Conservation (phyloP, 2,888 invertebrate species). For the Gandaritis pyraliata region DNA sequence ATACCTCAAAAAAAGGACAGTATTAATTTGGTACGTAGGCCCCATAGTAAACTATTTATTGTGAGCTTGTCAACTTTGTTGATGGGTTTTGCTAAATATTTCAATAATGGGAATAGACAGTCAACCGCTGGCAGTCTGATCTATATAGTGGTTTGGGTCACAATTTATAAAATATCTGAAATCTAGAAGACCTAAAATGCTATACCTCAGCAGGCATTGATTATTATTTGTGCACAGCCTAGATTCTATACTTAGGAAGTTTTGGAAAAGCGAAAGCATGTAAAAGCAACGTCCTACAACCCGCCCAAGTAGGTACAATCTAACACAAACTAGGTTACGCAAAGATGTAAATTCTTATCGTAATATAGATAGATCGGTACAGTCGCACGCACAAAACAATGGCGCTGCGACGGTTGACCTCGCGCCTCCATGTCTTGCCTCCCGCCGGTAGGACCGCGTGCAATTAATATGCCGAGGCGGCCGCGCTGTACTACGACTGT, state of each 20-base stretch:
- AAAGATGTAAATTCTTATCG: conserved; percentile 47
- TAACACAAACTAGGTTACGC: conserved; percentile 46
- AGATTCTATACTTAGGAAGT: not conserved
- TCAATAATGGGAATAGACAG: too few species aligned
- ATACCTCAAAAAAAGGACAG: too few species aligned
- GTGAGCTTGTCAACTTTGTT: too few species aligned
- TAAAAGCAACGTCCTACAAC: conserved; percentile 22
- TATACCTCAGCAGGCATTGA: too few species aligned
- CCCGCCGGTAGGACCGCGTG: conserved; percentile 83
- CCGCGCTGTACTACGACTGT: conserved; percentile 64
- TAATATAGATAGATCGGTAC: conserved; percentile 58
- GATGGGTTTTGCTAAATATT: too few species aligned
- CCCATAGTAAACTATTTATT: too few species aligned
- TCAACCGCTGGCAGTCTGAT: too few species aligned
- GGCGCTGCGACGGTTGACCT: conserved; percentile 83
- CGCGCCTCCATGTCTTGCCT: conserved; percentile 78
- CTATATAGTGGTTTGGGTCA: too few species aligned
- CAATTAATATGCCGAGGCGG: conserved; percentile 84
- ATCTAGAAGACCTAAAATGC: too few species aligned
- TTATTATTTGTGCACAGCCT: too few species aligned
- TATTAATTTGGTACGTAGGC: too few species aligned
- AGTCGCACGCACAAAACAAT: conserved; percentile 81
- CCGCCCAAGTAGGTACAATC: conserved; percentile 35
- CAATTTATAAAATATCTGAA: too few species aligned
- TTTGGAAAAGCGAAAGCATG: conserved; percentile 9